phyloP scores from a whole-genome alignment of 2,888 invertebrate genomes.

The Caradrina clavipalpis region DNA sequence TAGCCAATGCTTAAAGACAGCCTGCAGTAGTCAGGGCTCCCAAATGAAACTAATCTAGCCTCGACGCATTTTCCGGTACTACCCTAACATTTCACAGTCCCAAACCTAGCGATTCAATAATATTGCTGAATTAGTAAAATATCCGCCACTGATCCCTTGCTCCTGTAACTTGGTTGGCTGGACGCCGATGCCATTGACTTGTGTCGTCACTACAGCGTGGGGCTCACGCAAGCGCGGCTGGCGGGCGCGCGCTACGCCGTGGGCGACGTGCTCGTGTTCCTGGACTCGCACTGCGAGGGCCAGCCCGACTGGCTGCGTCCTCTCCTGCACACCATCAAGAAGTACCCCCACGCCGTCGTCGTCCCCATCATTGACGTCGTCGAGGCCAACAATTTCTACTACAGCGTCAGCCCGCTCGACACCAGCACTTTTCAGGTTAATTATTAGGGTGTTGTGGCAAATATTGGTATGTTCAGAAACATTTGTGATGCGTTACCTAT shows the following conservation, averaged over 20 bases:
- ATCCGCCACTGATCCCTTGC: background rate
- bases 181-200: conserved; percentile 29
- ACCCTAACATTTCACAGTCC: background rate
- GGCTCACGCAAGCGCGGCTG: conserved; percentile 94
- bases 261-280: conserved; percentile 96
- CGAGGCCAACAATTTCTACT: conserved; percentile 94
- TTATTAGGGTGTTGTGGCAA: conserved; percentile 35
- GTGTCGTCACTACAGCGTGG: conserved; percentile 63
- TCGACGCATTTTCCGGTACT: background rate
- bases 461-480: conserved; percentile 26
- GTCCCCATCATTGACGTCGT: conserved; percentile 99
- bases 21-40: background rate
- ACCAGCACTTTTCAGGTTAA: conserved; percentile 85
- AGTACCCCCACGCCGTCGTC: conserved; percentile 94
- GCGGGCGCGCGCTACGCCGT: conserved; percentile 96
- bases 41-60: background rate
- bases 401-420: conserved; percentile 90
- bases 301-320: conserved; percentile 97
- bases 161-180: background rate
- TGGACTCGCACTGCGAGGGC: conserved; percentile 98
- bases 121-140: background rate
- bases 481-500: background rate
- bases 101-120: background rate
- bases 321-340: conserved; percentile 93
- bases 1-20: background rate